A percentile compares a stretch with the other conserved stretches of the same genome.
These are phyloP conservation scores for Sphenopsis melanotis DNA, from an alignment of 2,797 vertebrate species.

Conservation along the genomic window DNA sequence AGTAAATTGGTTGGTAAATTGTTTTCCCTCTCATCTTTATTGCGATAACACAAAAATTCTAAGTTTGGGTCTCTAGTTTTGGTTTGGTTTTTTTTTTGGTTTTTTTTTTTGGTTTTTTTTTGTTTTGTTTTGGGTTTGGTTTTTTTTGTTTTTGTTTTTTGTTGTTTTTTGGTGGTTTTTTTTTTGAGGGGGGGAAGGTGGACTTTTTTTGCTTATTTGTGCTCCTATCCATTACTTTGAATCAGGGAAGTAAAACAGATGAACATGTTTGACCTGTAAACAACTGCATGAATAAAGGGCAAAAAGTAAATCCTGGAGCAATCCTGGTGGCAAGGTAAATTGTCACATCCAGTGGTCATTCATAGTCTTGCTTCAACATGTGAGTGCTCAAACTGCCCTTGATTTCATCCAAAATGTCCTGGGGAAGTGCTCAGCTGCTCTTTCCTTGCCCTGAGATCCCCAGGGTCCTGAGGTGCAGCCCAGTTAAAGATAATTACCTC, in stretches of 20 bases:
- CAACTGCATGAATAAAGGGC: background rate
- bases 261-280: background rate
- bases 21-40: background rate
- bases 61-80: background rate
- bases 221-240: background rate
- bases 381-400: background rate
- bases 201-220: too few relatives aligned
- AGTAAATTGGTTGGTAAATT: slow-evolving; percentile 3
- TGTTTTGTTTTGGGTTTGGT: too few relatives aligned
- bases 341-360: background rate
- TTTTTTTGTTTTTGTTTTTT: too few relatives aligned
- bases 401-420: background rate
- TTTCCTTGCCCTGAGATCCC: background rate
- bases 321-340: background rate
- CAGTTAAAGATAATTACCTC: background rate
- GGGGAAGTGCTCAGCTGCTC: background rate
- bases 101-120: too few relatives aligned
- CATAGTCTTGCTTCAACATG: background rate
- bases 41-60: background rate
- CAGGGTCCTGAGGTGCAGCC: background rate
- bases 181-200: too few relatives aligned
- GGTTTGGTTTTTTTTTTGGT: background rate
- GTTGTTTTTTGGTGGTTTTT: too few relatives aligned
- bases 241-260: background rate
- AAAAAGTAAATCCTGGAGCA: background rate